phyloP scores from a whole-genome alignment of 2,113 vertebrate species.

The human (Homo sapiens) region DNA sequence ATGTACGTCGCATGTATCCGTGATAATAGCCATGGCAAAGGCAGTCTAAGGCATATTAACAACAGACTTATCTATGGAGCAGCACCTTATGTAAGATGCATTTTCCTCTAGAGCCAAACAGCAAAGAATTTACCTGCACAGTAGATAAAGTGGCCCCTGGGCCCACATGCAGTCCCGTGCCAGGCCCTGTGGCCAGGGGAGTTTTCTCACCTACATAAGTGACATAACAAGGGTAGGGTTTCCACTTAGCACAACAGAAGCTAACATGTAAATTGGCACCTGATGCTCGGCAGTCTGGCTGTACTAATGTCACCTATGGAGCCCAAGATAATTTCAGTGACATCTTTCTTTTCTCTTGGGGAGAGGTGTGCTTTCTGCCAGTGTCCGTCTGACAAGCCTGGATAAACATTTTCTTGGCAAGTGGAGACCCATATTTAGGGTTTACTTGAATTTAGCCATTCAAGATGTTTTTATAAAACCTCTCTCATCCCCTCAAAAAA shows the following conservation, averaged over 20 bases:
- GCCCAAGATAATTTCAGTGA: conserved; percentile 47
- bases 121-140: conserved; percentile 47
- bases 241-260: conserved; percentile 53
- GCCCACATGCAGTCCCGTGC: not conserved
- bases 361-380: not conserved
- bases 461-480: not conserved
- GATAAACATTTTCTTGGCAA: not conserved
- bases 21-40: conserved; percentile 66
- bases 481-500: fast-evolving
- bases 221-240: conserved; percentile 37
- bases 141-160: conserved; percentile 60
- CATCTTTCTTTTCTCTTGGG: conserved; percentile 41
- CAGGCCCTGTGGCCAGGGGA: not conserved
- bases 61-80: conserved; percentile 70
- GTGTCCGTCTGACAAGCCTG: conserved; percentile 16
- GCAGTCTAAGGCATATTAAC: conserved; percentile 67
- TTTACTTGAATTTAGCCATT: not conserved
- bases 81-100: conserved; percentile 74
- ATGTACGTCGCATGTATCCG: conserved; percentile 39
- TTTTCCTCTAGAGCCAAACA: conserved; percentile 73
- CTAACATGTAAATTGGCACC: conserved; percentile 42
- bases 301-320: conserved; percentile 41
- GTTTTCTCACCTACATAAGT: conserved; percentile 19
- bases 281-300: not conserved
- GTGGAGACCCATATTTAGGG: not conserved